These are phyloP conservation scores for Eulithis prunata DNA, from an alignment of 2,888 invertebrate species.

Conservation along the genomic window DNA sequence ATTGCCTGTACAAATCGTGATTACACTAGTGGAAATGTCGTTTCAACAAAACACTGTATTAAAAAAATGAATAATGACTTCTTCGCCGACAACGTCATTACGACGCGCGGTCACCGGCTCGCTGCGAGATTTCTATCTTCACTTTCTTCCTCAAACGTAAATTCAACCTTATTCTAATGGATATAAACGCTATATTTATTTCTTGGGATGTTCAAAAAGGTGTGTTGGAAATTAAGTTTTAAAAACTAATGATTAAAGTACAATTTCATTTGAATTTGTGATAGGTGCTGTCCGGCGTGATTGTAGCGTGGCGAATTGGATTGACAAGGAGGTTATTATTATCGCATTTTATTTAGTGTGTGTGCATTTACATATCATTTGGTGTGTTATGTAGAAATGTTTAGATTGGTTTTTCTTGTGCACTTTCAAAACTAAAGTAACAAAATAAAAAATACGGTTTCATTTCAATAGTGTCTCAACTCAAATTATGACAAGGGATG, in stretches of 20 bases:
- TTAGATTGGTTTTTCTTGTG: constrained; percentile 46
- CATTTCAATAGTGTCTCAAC: too few species aligned
- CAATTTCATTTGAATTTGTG: constrained; percentile 43
- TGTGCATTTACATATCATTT: constrained; percentile 66
- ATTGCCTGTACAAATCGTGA: constrained; percentile 79
- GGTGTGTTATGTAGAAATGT: constrained; percentile 63
- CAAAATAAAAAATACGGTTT: background rate
- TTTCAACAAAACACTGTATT: constrained; percentile 82
- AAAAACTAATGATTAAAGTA: constrained; percentile 47
- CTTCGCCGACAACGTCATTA: constrained; percentile 80
- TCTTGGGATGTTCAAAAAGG: constrained; percentile 15
- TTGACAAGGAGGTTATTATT: constrained; percentile 83
- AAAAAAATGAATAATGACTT: constrained; percentile 84
- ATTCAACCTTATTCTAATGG: constrained; percentile 46
- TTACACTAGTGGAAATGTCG: constrained; percentile 83
- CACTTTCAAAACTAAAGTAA: constrained; percentile 19
- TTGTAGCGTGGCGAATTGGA: constrained; percentile 77
- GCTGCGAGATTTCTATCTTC: constrained; percentile 75
- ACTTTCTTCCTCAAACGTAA: constrained; percentile 38
- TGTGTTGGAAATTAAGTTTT: constrained; percentile 57
- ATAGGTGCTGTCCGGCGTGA: constrained; percentile 62
- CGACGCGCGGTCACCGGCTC: constrained; percentile 67
- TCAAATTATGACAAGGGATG: too few species aligned
- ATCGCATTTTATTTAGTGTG: constrained; percentile 77
- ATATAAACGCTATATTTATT: constrained; percentile 44